Base-by-base conservation (phyloP, 2,113 vertebrate species). In the Callospermophilus lateralis region DNA sequence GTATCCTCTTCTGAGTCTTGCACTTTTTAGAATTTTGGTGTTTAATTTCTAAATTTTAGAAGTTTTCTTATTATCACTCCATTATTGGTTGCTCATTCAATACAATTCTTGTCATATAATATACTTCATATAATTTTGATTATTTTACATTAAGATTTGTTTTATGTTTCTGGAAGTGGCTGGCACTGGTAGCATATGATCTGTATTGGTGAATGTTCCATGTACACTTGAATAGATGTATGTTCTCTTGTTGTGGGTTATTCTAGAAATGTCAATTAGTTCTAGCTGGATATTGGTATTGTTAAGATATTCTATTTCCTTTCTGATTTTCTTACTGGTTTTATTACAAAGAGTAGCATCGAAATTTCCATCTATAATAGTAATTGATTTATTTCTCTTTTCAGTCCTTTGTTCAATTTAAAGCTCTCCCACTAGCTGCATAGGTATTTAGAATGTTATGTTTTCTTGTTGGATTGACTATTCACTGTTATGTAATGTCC, bases 61-160 rank as follows among this genome's bases (percentile, higher is more conserved):
- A 76, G 16, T 81, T 93, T 90, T 85, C 12, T 74, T 51, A 22
- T 81, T 8, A 61, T 51, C 10, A 93, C 90, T 77, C 17, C 20
- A 76, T 76, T 83, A 39, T 95, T 89, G 37, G 67, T 89, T 93
- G 79, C 58, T 74, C 45, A 48, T 51, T 85, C 68, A 89, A 89
- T 89, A 20, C 26, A 51, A 4, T 93, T 81, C 55, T 58, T 58
- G 19, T 58, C 20, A 24, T 58, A 58, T 58, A 22, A 22, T 20
- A 58, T 58, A 58, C 20, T 58, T 58, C 55, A 58, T 87, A 28
- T 79, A 45, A 79, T 86, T 91, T 95, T 7, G 91, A 30, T 30
- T 94, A 81, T 76, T 94, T 80, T 80, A 63, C n/a, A 58, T 58
- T 58, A 58, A 58, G 55, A 58, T 58, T 58, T 58, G 55, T 58